Evolutionary conservation across 2,113 vertebrate genomes (phyloP).

Genomic region (Nibea albiflora): DNA sequence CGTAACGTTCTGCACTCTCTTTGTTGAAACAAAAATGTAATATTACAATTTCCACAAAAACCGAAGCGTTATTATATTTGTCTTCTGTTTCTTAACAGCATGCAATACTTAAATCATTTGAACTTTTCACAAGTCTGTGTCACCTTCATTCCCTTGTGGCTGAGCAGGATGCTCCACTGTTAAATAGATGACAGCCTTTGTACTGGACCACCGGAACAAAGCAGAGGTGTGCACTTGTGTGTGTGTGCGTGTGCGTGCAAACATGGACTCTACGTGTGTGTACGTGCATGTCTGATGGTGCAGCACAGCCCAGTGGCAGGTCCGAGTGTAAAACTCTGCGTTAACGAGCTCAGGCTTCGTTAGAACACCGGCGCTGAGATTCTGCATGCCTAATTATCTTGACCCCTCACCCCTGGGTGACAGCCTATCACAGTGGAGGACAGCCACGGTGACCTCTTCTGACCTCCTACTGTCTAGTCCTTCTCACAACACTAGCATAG

Average conservation of each 20-base stretch:
- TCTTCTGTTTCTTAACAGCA: slow-evolving; percentile 18
- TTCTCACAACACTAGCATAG: slow-evolving; percentile 79
- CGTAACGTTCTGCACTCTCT: not conserved
- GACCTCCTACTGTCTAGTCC: slow-evolving; percentile 80
- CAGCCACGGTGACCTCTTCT: slow-evolving; percentile 76
- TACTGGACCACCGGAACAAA: slow-evolving; percentile 66
- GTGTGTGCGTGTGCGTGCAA: slow-evolving; percentile 49
- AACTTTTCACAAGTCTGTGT: slow-evolving; percentile 43
- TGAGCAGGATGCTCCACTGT: slow-evolving; percentile 38
- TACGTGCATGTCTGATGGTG: slow-evolving; percentile 66
- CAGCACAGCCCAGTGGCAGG: slow-evolving; percentile 79
- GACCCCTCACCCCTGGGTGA: slow-evolving; percentile 79
- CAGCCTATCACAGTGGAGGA: slow-evolving; percentile 83
- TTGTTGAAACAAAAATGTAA: not conserved
- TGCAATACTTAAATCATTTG: slow-evolving; percentile 5
- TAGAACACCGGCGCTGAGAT: slow-evolving; percentile 71
- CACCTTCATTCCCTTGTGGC: slow-evolving; percentile 47
- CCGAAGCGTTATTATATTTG: too few species aligned
- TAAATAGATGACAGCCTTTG: slow-evolving; percentile 67
- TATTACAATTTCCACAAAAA: not conserved
- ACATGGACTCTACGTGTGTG: slow-evolving; percentile 48
- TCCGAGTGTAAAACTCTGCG: slow-evolving; percentile 79
- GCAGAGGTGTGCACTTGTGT: slow-evolving; percentile 47
- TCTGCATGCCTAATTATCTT: slow-evolving; percentile 79
- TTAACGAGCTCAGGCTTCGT: slow-evolving; percentile 82